These are phyloP conservation scores for Drosophila mojavensis DNA, from an alignment of 1,140 invertebrate genomes.

Conservation along the genomic window DNA sequence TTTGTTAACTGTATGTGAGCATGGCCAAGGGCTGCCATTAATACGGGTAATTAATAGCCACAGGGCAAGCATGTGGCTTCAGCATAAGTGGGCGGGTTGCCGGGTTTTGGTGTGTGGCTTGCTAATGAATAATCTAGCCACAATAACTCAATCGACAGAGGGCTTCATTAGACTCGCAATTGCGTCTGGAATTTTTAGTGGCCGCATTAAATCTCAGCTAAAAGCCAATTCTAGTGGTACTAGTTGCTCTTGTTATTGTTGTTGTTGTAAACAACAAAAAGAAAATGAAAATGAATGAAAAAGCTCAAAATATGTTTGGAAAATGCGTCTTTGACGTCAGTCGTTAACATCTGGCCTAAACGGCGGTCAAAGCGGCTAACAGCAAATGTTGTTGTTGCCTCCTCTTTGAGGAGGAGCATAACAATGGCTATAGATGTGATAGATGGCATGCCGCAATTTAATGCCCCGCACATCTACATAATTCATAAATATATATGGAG, in stretches of 20 bases:
- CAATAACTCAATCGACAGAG: conserved; percentile 70
- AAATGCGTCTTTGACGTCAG: conserved; percentile 69
- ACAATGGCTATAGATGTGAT: conserved; percentile 61
- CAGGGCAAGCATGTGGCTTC: conserved; percentile 49
- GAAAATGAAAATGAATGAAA: background rate
- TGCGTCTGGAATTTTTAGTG: conserved; percentile 71
- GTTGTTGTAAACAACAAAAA: conserved; percentile 20
- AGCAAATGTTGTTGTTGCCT: background rate
- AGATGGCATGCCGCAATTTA: conserved; percentile 54
- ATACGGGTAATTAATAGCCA: conserved; percentile 38
- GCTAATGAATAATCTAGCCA: conserved; percentile 61
- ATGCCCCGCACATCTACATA: conserved; percentile 56
- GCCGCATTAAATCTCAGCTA: conserved; percentile 60
- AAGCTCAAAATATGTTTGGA: conserved; percentile 25
- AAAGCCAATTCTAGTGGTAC: conserved; percentile 37
- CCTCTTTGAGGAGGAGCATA: conserved; percentile 32
- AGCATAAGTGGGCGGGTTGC: background rate
- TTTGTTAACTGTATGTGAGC: conserved; percentile 28
- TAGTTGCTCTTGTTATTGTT: conserved; percentile 5
- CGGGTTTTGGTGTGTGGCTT: background rate
- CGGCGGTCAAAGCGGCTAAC: conserved; percentile 17
- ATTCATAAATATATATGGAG: conserved; percentile 44
- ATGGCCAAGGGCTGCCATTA: conserved; percentile 17
- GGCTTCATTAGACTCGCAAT: conserved; percentile 63
- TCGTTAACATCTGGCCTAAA: conserved; percentile 62